These are phyloP conservation scores for Nephrotoma flavescens DNA, from an alignment of 2,888 invertebrate genomes.

Conservation along the genomic window DNA sequence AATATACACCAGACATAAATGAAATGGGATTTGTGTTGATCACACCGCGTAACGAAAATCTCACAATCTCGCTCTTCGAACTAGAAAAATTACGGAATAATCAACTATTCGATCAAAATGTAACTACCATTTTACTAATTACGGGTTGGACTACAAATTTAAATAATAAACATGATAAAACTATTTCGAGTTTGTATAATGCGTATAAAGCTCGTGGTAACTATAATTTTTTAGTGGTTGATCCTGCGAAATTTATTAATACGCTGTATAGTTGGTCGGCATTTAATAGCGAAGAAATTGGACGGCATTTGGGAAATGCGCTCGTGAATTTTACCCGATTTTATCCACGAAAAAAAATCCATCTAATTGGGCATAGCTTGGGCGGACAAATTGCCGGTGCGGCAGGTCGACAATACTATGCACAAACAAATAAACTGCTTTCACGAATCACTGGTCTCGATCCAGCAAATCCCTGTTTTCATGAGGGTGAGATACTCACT, in stretches of 20 bases:
- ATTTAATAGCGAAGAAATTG: slow-evolving; percentile 11
- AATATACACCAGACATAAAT: neutral
- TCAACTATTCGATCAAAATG: neutral
- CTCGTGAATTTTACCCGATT: slow-evolving; percentile 1
- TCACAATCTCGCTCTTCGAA: neutral
- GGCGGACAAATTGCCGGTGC: slow-evolving; percentile 8
- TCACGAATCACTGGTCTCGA: neutral
- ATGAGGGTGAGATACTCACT: neutral
- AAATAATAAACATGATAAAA: neutral
- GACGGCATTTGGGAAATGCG: slow-evolving; percentile 7
- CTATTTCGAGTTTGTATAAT: too few species aligned
- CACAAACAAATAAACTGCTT: neutral
- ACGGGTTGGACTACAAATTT: neutral
- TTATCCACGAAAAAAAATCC: slow-evolving; percentile 8
- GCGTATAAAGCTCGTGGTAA: neutral
- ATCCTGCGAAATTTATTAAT: slow-evolving; percentile 10
- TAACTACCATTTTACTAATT: neutral
- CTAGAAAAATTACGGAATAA: neutral
- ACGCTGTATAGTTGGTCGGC: slow-evolving; percentile 13
- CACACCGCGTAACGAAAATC: neutral
- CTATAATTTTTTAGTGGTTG: neutral
- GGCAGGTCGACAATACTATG: slow-evolving; percentile 8
- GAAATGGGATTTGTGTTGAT: neutral
- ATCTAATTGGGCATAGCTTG: slow-evolving; percentile 8
- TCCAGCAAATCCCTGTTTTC: neutral